phyloP scores from a whole-genome alignment of 92 coral and sea anemone species.

The Micromussa lordhowensis region DNA sequence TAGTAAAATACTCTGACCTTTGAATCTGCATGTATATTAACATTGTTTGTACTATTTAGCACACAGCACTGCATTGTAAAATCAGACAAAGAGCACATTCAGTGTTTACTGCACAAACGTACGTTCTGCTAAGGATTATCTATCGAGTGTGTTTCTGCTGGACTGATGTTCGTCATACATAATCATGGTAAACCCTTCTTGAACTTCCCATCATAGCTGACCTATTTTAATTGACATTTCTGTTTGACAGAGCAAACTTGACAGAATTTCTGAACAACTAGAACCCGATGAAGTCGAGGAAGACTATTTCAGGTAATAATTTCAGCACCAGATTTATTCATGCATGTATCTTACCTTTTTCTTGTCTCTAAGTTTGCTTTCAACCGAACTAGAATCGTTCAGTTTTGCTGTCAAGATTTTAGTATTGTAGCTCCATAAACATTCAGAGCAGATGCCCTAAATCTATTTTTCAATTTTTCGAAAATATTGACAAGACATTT shows the following conservation, averaged over 20 bases:
- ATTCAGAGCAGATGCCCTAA: neutral
- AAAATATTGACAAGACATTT: too few relatives aligned
- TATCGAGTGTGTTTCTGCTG: neutral
- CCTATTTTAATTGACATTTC: neutral
- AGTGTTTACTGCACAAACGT: neutral
- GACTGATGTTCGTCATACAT: neutral
- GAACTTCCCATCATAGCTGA: neutral
- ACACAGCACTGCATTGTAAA: neutral
- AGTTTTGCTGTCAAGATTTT: too few relatives aligned
- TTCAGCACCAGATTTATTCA: neutral
- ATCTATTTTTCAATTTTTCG: too few relatives aligned
- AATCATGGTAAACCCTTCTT: neutral
- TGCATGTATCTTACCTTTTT: neutral
- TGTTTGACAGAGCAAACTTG: slow-evolving; percentile 74
- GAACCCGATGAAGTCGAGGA: slow-evolving; percentile 97
- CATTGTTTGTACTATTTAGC: neutral
- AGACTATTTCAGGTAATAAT: slow-evolving; percentile 86
- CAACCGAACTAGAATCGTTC: too few relatives aligned
- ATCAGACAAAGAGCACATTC: neutral
- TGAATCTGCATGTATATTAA: neutral
- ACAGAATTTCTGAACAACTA: slow-evolving; percentile 75
- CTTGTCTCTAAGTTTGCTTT: too few relatives aligned
- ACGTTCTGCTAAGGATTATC: neutral
- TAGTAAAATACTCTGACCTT: neutral
- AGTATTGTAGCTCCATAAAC: neutral